A percentile compares a stretch with the other conserved stretches of the same genome.
phyloP scores from a whole-genome alignment of 2,113 vertebrate genomes.

The Anhinga rufa region DNA sequence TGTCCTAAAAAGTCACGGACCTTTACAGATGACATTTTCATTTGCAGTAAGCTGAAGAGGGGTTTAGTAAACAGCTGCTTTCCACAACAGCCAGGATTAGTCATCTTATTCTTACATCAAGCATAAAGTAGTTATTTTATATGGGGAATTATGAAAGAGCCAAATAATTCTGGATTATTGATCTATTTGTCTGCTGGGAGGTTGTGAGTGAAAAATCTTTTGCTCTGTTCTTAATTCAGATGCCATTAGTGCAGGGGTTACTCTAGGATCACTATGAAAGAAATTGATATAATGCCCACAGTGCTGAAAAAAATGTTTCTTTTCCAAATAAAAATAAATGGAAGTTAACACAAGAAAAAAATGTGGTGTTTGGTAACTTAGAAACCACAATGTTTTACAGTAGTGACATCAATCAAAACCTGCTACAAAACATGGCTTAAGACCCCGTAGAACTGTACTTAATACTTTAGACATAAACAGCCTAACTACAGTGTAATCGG shows the following conservation, averaged over 20 bases:
- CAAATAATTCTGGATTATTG: conserved; percentile 39
- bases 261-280: background rate
- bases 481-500: background rate
- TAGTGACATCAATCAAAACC: background rate
- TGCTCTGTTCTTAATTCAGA: conserved; percentile 23
- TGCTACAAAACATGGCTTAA: background rate
- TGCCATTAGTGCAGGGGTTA: conserved; percentile 1
- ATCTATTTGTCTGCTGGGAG: conserved; percentile 3
- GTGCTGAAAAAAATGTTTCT: background rate
- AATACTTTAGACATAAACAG: background rate
- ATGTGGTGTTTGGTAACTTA: background rate
- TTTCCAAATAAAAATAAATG: conserved; percentile 18
- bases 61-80: conserved; percentile 37
- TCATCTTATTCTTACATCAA: conserved; percentile 15
- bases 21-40: conserved; percentile 58
- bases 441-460: background rate
- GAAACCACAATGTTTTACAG: background rate
- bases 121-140: conserved; percentile 24
- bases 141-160: conserved; percentile 2
- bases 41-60: conserved; percentile 19
- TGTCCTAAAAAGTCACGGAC: conserved; percentile 47
- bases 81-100: conserved; percentile 3
- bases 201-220: conserved; percentile 29
- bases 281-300: background rate
- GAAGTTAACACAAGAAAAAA: background rate